Evolutionary conservation across 2,888 invertebrate genomes (phyloP).

Genomic region (Fragum sueziense): DNA sequence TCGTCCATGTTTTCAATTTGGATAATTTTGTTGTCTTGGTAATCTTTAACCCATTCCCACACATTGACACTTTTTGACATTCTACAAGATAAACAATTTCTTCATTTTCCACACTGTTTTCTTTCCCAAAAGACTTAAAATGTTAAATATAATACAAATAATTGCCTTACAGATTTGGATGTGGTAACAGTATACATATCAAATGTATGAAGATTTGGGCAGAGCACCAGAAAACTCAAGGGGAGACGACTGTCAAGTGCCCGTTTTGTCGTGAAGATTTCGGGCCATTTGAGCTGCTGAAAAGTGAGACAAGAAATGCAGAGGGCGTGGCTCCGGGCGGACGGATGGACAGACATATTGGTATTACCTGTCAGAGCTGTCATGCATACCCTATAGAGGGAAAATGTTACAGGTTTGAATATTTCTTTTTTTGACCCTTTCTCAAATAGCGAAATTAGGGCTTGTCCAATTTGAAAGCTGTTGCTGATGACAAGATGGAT

Average conservation of each 20-base stretch:
- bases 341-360: constrained; percentile 74
- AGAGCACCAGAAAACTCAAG: constrained; percentile 80
- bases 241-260: constrained; percentile 78
- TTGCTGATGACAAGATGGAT: too few species aligned
- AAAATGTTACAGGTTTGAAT: constrained; percentile 80
- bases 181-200: constrained; percentile 82
- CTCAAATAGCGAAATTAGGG: too few species aligned
- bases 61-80: too few species aligned
- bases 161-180: constrained; percentile 79
- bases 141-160: too few species aligned
- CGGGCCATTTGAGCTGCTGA: constrained; percentile 79
- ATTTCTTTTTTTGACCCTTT: too few species aligned
- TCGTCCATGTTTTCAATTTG: too few species aligned
- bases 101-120: too few species aligned
- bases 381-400: constrained; percentile 78
- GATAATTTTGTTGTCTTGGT: too few species aligned
- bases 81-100: too few species aligned
- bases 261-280: constrained; percentile 83
- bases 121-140: too few species aligned
- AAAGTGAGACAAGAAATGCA: constrained; percentile 79
- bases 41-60: too few species aligned
- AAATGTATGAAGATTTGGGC: constrained; percentile 83
- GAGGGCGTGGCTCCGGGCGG: constrained; percentile 65
- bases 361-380: constrained; percentile 77
- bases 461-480: too few species aligned